phyloP scores from a whole-genome alignment of 2,113 vertebrate species.

The Corynorhinus townsendii region DNA sequence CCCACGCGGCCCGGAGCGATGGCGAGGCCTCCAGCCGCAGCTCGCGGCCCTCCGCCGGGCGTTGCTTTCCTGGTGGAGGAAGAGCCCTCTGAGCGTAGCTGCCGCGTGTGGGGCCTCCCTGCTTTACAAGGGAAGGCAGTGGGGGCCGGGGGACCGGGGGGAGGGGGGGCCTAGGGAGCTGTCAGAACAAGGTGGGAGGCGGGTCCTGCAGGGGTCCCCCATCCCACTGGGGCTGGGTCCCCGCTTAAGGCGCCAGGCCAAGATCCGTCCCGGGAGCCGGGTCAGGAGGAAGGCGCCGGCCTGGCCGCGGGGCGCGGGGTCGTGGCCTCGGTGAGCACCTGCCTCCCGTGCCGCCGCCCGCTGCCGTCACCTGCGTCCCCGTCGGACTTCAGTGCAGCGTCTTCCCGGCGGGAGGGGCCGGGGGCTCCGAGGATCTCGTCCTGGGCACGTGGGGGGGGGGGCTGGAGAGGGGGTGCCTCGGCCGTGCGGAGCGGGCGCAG shows the following conservation, averaged over 20 bases:
- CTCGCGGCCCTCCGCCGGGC: rapidly evolving
- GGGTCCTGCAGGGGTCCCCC: not conserved
- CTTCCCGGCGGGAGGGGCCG: not conserved
- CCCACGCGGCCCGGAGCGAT: rapidly evolving
- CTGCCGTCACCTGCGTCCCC: rapidly evolving
- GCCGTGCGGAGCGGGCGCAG: rapidly evolving
- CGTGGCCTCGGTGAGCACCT: no score
- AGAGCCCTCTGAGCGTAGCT: rapidly evolving
- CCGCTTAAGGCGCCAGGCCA: not conserved
- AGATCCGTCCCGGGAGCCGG: not conserved
- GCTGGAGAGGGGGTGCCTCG: not conserved
- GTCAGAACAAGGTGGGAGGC: rapidly evolving
- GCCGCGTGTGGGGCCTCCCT: not conserved
- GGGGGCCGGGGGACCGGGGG: no score
- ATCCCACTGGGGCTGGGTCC: not conserved
- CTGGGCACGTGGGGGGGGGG: rapidly evolving
- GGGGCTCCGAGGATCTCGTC: not conserved
- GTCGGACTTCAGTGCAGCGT: not conserved
- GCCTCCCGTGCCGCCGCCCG: not conserved
- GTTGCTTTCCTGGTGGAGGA: not conserved
- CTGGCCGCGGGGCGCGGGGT: rapidly evolving
- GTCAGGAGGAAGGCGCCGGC: not conserved
- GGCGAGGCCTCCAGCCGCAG: no score
- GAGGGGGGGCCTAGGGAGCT: not conserved
- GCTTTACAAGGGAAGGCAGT: not conserved